phyloP scores from a whole-genome alignment of 2,113 vertebrate genomes.

The Papio anubis region DNA sequence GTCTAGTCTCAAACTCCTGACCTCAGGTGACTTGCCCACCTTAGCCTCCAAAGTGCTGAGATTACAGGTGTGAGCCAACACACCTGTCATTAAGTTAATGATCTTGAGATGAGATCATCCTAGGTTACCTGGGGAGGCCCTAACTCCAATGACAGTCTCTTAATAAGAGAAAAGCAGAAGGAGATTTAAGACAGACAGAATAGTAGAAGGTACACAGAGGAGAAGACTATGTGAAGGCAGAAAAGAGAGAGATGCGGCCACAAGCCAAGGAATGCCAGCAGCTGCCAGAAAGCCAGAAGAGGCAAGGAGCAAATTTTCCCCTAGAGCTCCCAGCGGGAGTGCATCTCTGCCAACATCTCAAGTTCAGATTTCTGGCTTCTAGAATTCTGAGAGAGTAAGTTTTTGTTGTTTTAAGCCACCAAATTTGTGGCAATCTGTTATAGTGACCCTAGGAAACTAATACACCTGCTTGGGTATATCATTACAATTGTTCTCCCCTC shows the following conservation, averaged over 20 bases:
- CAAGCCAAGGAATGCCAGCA: not conserved
- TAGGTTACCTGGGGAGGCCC: not conserved
- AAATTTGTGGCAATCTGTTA: not conserved
- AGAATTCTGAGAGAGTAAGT: not conserved
- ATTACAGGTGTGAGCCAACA: too few species aligned
- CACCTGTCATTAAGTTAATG: not conserved
- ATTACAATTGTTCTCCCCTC: not conserved
- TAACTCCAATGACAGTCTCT: not conserved
- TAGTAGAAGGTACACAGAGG: not conserved
- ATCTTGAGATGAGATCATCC: not conserved
- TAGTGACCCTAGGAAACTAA: not conserved
- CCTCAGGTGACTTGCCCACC: too few species aligned
- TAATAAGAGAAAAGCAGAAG: not conserved
- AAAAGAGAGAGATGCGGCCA: not conserved
- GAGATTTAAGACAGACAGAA: not conserved
- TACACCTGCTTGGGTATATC: not conserved
- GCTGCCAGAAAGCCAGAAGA: not conserved
- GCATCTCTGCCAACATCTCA: not conserved
- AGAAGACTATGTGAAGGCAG: not conserved
- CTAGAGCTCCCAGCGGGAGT: not conserved
- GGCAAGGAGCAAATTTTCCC: not conserved
- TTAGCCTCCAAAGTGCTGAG: too few species aligned
- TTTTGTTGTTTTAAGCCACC: not conserved
- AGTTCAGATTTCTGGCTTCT: not conserved
- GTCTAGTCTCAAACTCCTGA: too few species aligned